Evolutionary conservation across 2,888 invertebrate genomes (phyloP), one percentile per base, ranked within the genome.

Genomic region (Zeuzera pyrina): DNA sequence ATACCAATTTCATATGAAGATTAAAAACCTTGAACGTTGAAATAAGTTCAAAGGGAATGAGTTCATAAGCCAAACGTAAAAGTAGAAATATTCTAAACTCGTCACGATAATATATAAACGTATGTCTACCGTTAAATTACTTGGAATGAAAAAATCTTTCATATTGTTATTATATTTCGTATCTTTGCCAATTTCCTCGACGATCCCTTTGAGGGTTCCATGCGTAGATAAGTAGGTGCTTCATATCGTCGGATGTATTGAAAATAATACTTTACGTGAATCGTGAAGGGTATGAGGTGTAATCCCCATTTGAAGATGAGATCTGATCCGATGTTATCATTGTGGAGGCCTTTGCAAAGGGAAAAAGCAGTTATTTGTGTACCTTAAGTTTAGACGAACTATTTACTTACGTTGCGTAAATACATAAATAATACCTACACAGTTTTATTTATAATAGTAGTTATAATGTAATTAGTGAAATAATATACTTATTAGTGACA

Each of bases 261-360:
- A 48, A 47, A 50, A 52, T 52, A 58, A 55, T 57, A 58, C 57
- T 58, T 64, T 52, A 55, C 45, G 46, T 45, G 57, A 50, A 58
- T 52, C 40, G 41, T 42, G 49, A 43, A 49, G 42, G 38, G 39
- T 49, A 54, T 47, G 52, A 51, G 25, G 8, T 8, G 57, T 61
- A 63, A 69, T 63, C 55, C 54, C 57, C 57, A 60, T 66, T 62
- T 58, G 49, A 54, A 55, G 58, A 65, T 57, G 57, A 60, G 58
- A 65, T 66, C 52, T 43, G 50, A 49, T 47, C 49, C 45, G 49
- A 55, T 54, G 55, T 52, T 52, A 47, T 52, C 53, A 58, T 63
- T 65, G 62, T 59, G 50, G 19, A 19, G 19, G 41, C 43, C 35
- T 36, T 37, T 42, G 60, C 63, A 65, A 62, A 60, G 49, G 57